Conservation (phyloP, 2,888 invertebrate genomes). For the Cenopis cana region DNA sequence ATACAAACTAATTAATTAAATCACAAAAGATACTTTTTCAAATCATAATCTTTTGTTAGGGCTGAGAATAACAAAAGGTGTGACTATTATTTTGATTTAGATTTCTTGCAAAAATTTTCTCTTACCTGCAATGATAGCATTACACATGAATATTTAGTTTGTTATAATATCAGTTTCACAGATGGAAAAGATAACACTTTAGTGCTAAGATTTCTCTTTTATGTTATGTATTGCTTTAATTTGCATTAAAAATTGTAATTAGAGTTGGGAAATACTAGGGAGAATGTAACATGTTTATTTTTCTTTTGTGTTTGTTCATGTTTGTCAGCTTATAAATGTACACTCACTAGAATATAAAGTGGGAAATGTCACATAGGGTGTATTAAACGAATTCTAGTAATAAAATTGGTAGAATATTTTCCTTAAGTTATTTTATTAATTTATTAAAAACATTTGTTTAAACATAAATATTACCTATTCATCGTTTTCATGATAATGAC, state of each 20-base stretch:
- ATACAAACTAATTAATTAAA: not conserved
- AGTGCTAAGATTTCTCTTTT: not conserved
- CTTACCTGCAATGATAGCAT: not conserved
- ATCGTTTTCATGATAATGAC: conserved; percentile 5
- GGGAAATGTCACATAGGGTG: not conserved
- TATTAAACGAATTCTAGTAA: not conserved
- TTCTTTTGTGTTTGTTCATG: no score
- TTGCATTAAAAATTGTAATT: not conserved
- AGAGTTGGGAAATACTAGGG: not conserved
- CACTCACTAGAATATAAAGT: not conserved
- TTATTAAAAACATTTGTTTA: not conserved
- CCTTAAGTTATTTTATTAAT: not conserved
- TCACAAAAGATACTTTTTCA: not conserved
- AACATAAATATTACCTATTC: not conserved
- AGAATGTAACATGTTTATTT: not conserved
- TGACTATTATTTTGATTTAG: not conserved
- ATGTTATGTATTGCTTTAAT: not conserved
- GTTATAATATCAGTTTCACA: not conserved
- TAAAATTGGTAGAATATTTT: no score
- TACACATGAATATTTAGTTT: not conserved
- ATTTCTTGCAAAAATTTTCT: not conserved
- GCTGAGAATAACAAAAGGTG: no score
- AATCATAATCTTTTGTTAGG: not conserved
- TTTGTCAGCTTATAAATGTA: not conserved
- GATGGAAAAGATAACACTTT: not conserved